Evolutionary conservation across 2,888 invertebrate species (phyloP).

Genomic region (Proisotoma minuta): DNA sequence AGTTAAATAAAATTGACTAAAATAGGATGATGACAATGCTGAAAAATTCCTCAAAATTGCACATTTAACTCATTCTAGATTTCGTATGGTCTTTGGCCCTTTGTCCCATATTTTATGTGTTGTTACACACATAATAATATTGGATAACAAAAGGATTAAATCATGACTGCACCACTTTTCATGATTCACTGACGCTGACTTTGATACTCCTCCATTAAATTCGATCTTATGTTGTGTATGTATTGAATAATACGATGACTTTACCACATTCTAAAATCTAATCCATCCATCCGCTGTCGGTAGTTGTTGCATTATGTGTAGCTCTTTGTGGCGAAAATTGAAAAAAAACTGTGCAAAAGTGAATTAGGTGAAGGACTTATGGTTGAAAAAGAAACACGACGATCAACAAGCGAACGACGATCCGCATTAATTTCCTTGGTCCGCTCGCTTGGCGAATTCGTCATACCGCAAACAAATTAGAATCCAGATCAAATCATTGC

Average conservation of each 20-base stretch:
- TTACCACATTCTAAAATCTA: not conserved
- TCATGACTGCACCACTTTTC: not conserved
- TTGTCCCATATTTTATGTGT: no score
- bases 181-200: not conserved
- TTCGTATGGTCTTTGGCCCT: no score
- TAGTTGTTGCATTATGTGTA: no score
- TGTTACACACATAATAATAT: no score
- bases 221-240: not conserved
- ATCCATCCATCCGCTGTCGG: not conserved
- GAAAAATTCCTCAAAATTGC: no score
- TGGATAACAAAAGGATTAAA: not conserved
- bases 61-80: no score
- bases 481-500: not conserved
- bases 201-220: not conserved
- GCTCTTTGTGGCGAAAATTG: not conserved
- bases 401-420: not conserved
- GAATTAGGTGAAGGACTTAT: slow-evolving; percentile 1
- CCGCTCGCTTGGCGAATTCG: not conserved
- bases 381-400: not conserved
- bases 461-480: not conserved
- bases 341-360: not conserved
- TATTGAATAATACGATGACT: not conserved
- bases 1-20: no score
- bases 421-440: slow-evolving; percentile 4
- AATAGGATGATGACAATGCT: no score